Evolutionary conservation across 2,888 invertebrate species (phyloP), one percentile per base, ranked within the genome.

Genomic region (Agonum fuliginosum): DNA sequence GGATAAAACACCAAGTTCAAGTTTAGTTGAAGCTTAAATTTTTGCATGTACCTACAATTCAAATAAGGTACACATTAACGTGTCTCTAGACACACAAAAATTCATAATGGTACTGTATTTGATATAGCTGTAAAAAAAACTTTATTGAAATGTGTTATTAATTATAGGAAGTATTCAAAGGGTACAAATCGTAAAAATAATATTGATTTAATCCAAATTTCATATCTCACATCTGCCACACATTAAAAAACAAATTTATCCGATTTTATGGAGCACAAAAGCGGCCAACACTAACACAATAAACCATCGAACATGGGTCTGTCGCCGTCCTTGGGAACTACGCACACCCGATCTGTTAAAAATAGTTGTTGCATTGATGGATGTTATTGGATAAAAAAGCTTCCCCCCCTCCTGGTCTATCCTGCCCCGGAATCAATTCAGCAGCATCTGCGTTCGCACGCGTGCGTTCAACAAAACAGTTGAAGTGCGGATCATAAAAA

Each of bases 371-470:
- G 22, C 54, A 12, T 70, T 48, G 48, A 48, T 48, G 46, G 70
- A 70, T 70, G 37, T 70, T 22, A 46, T 43, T 27, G 71, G 51
- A 71, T 71, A 71, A 71, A 71, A 48, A 71, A 71, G 17, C 34
- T 20, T 22, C 58, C 22, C 20, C 12, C 10, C n/a, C n/a, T n/a
- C n/a, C n/a, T n/a, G n/a, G n/a, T n/a, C n/a, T n/a, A n/a, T n/a
- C n/a, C n/a, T n/a, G n/a, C 48, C 70, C 48, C 24, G 41, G 24
- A 41, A 70, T 70, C 70, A 43, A 43, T 70, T 70, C 43, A 46
- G 12, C 17, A 62, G 62, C 62, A 62, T 62, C 62, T 62, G 62
- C 62, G 30, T 4, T 41, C 8, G 67, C 19, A 41, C 20, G 41
- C 37, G 58, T 37, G 20, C 46, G 19, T 8, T 3, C 4, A 30